Evolutionary conservation across 2,888 invertebrate genomes (phyloP), one percentile per base, ranked within the genome.

Genomic region (Heliconius aoede): DNA sequence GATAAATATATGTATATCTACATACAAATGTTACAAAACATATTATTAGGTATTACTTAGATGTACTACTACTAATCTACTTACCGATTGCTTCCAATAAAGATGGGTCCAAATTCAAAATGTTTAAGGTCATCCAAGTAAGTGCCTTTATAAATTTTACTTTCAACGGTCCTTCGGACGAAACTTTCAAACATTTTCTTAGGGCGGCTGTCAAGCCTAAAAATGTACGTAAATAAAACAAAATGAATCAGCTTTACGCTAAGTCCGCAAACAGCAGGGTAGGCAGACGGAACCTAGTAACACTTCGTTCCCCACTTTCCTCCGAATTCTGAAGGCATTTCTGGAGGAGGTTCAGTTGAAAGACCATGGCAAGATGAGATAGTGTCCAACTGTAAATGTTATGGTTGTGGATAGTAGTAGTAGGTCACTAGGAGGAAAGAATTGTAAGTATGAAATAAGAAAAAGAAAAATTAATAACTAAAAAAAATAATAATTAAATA

Each of bases 171-270:
- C 83, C 92, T 87, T 82, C 94, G 87, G 0, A 86, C 87, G 80
- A 94, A 94, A 81, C 91, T 90, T 78, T 88, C 87, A 76, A 94
- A 94, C 92, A 94, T 93, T 83, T 94, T 94, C 83, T 94, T 94
- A 1, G 94, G 93, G 32, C 94, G 89, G 79, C 89, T 92, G 75
- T 94, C 94, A 76, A 94, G 84, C 80, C 94, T 94, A 82, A 46
- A 46, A 21, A 46, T 24, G 9, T 32, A 32, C 4, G n/a, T 85
- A 18, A 11, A n/a, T n/a, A n/a, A n/a, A n/a, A n/a, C n/a, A n/a
- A n/a, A n/a, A n/a, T n/a, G n/a, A n/a, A n/a, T n/a, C n/a, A n/a
- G n/a, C n/a, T n/a, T n/a, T n/a, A n/a, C n/a, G n/a, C n/a, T n/a
- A n/a, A n/a, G n/a, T n/a, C n/a, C n/a, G n/a, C n/a, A n/a, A n/a